Evolutionary conservation across 2,888 invertebrate species (phyloP), one percentile per base, ranked within the genome.

Genomic region (Copidosoma aretas): DNA sequence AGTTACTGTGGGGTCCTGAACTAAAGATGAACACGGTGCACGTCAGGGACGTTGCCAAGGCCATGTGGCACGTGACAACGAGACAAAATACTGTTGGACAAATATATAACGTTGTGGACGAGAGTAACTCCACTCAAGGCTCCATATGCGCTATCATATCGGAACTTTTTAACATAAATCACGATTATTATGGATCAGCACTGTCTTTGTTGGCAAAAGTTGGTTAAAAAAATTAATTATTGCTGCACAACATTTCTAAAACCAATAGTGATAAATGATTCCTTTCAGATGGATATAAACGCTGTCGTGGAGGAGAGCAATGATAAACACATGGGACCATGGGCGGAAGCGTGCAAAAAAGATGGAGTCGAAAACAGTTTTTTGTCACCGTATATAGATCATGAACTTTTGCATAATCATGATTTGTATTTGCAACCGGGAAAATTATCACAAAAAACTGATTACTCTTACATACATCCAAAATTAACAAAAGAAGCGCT

Each of bases 261-360:
- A 46, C 3, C 12, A 32, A 32, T 32, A 32, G 4, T 32, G 4
- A 32, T 8, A 8, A 8, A 32, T 32, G 3, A 8, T 32, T 32
- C 32, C 8, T 46, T 46, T 46, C 81, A 93, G 93, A 86, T 88
- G 56, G 94, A 95, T 85, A 89, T 94, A 85, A 88, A 88, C 1
- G 89, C 89, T 12, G 91, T 94, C 8, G 92, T 94, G 0, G 94
- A 95, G 76, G 95, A 96, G 78, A 94, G 94, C 0, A 97, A 97
- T 83, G 96, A 97, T 84, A 95, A 95, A 81, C 97, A 97, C 83
- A 88, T 96, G 85, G 90, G 89, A 0, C 95, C 95, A 21, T 97
- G 97, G 97, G 95, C 95, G 0, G 92, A 92, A 79, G 89, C 93
- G 39, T 96, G 96, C 81, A 88, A 90, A 73, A 85, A 86, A 72